Conservation (phyloP, 1,140 invertebrate genomes). For the Pentalonia nigronervosa region DNA sequence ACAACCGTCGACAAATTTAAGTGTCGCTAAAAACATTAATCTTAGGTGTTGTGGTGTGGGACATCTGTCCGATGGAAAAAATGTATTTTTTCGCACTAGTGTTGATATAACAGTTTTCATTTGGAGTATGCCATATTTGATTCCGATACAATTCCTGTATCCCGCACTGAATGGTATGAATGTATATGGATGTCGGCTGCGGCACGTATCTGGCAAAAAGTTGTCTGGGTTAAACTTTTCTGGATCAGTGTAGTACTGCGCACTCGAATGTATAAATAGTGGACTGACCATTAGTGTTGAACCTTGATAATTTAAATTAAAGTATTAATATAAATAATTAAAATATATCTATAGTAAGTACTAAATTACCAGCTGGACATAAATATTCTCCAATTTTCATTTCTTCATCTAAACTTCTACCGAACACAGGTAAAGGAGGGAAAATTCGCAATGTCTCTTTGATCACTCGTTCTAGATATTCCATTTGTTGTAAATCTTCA, state of each 20-base stretch:
- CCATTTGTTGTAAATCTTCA: constrained; percentile 66
- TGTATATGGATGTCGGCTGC: constrained; percentile 64
- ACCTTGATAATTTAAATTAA: background rate
- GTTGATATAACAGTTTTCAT: constrained; percentile 66
- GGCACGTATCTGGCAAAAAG: constrained; percentile 69
- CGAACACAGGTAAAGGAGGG: constrained; percentile 68
- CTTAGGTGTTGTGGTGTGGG: constrained; percentile 5
- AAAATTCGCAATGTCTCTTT: constrained; percentile 65
- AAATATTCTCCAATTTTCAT: constrained; percentile 58
- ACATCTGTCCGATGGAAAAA: constrained; percentile 46
- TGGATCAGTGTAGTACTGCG: constrained; percentile 66
- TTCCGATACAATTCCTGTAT: constrained; percentile 69
- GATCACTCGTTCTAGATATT: constrained; percentile 66
- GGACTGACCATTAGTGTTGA: background rate
- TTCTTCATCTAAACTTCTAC: constrained; percentile 64
- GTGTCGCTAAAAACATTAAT: constrained; percentile 22
- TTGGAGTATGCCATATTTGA: constrained; percentile 65
- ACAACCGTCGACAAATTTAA: constrained; percentile 45
- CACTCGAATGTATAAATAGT: constrained; percentile 67
- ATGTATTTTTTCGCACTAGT: constrained; percentile 63
- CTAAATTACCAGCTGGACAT: constrained; percentile 32
- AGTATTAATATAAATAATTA: background rate
- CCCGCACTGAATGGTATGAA: constrained; percentile 72
- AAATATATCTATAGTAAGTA: background rate
- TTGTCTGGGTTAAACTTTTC: constrained; percentile 63